A percentile compares a stretch with the other conserved stretches of the same genome.
Conservation (phyloP, 2,113 vertebrate species). For the Alces alces region DNA sequence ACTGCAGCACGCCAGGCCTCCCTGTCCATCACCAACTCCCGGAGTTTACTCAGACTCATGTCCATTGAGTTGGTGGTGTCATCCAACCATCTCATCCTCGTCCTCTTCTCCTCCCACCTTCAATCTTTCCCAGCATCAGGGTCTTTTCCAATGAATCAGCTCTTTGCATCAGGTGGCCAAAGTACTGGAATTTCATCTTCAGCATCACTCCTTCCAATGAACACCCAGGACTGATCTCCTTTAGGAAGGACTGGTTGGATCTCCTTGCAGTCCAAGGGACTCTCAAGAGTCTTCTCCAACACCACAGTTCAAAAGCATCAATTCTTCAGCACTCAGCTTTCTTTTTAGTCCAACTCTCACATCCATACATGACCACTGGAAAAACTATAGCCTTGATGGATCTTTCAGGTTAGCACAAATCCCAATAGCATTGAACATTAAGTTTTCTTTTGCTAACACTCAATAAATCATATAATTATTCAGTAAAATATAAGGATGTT, state of each 20-base stretch:
- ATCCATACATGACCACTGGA: background rate
- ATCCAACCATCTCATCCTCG: background rate
- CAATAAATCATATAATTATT: conserved; percentile 39
- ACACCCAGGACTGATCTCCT: background rate
- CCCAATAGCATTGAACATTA: background rate
- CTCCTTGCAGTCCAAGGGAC: background rate
- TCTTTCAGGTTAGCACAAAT: conserved; percentile 35
- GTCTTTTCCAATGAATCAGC: background rate
- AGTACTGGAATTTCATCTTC: background rate
- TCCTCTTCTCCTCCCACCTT: background rate
- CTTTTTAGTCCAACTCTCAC: background rate
- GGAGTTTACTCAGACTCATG: background rate
- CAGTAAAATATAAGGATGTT: conserved; percentile 7
- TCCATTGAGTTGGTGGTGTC: background rate
- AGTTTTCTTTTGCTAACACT: conserved; percentile 38
- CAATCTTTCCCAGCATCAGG: background rate
- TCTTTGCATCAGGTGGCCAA: background rate
- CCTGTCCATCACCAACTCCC: background rate
- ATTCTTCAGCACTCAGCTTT: background rate
- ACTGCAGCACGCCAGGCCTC: background rate
- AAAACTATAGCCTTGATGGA: background rate
- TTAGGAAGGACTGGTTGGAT: background rate
- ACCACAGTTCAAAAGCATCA: background rate
- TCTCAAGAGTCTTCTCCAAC: background rate
- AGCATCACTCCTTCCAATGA: background rate